Conservation (phyloP, 92 coral and sea anemone genomes). For the Umimayanthus kanabou region DNA sequence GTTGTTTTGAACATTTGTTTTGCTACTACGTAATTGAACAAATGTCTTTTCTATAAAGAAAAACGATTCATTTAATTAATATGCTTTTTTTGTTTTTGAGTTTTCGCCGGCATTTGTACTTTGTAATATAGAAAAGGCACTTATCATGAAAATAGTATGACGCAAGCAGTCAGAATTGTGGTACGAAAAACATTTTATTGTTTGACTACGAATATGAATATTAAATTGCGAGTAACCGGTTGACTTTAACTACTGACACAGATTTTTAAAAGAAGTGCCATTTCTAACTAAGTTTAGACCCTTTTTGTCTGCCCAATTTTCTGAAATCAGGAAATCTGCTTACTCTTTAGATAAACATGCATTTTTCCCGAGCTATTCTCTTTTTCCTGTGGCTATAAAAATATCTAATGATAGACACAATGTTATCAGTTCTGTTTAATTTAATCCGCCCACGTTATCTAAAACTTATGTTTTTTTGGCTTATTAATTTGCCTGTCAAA, state of each 20-base stretch:
- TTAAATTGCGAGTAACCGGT: background rate
- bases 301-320: background rate
- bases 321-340: background rate
- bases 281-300: background rate
- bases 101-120: background rate
- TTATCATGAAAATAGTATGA: slow-evolving; percentile 18
- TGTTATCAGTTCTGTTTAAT: background rate
- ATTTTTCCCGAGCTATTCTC: background rate
- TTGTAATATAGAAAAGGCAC: background rate
- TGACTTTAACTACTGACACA: background rate
- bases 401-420: background rate
- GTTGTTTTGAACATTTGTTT: background rate
- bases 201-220: background rate
- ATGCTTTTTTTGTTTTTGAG: background rate
- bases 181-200: background rate
- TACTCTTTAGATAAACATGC: background rate
- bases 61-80: background rate
- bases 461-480: background rate
- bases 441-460: background rate
- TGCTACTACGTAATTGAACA: background rate
- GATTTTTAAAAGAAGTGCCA: background rate
- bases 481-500: background rate
- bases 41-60: background rate
- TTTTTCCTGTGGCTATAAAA: background rate
- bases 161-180: background rate